Percentiles rank a stretch among this genome's conserved stretches.
These are phyloP conservation scores for Chrysemys picta DNA, from an alignment of 2,113 vertebrate species.

Conservation along the genomic window DNA sequence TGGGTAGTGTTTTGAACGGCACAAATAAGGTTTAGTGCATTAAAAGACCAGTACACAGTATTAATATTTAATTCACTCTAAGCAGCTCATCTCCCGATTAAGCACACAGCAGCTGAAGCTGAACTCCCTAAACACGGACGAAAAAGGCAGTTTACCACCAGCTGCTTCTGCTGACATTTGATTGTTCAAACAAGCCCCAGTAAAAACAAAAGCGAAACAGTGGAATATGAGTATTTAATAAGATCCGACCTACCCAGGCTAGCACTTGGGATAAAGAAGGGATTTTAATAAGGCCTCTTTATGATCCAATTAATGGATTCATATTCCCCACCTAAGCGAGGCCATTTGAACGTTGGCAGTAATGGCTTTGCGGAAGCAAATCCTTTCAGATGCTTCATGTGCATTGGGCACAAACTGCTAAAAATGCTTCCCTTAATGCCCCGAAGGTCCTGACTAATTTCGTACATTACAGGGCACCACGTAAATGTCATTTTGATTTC, in stretches of 20 bases:
- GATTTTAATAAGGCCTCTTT: background rate
- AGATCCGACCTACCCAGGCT: background rate
- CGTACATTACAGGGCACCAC: accelerated
- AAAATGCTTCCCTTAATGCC: background rate
- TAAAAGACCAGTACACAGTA: accelerated
- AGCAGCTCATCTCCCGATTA: background rate
- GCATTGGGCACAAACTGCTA: background rate
- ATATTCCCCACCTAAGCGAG: background rate
- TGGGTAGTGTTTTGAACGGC: accelerated
- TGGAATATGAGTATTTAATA: background rate
- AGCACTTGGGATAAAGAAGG: background rate
- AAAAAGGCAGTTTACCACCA: background rate
- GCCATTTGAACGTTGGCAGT: background rate
- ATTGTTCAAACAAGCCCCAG: background rate
- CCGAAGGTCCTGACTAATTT: accelerated
- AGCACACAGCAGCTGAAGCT: background rate
- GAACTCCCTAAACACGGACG: accelerated
- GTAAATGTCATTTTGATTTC: background rate
- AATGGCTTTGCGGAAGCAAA: background rate
- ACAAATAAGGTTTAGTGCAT: accelerated
- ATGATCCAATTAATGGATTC: background rate
- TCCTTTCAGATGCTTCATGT: background rate
- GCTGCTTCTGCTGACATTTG: background rate
- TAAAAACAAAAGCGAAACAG: background rate
- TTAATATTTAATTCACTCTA: background rate